Evolutionary conservation across 2,113 vertebrate species (phyloP).

Genomic region (Noctilio leporinus): DNA sequence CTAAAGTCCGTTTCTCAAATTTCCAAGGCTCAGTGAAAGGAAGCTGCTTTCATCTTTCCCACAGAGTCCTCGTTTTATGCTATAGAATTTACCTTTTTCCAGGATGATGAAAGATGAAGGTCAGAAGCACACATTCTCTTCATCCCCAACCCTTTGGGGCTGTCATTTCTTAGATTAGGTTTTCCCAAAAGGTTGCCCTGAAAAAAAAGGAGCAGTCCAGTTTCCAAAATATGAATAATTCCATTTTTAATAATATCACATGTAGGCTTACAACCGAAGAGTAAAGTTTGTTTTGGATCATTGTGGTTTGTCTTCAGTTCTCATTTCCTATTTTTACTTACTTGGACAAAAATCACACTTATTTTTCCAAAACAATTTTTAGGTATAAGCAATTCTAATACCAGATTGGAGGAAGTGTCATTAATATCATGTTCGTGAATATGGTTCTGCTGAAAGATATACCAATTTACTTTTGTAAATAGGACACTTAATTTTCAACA

Average conservation of each 20-base stretch:
- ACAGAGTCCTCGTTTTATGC: background rate
- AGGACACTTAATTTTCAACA: background rate
- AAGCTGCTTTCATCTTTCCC: background rate
- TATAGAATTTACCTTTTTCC: background rate
- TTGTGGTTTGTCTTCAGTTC: background rate
- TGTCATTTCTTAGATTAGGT: background rate
- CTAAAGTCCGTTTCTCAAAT: background rate
- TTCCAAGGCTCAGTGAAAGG: background rate
- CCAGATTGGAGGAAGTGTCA: background rate
- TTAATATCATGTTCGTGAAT: background rate
- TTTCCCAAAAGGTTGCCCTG: background rate
- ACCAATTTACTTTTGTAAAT: background rate
- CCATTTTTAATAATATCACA: background rate
- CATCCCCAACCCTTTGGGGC: background rate
- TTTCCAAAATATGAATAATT: background rate
- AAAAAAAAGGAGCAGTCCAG: background rate
- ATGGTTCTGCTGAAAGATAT: background rate
- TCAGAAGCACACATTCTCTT: background rate
- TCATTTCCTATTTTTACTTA: constrained; percentile 1
- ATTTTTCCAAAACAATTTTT: background rate
- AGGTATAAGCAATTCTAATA: background rate
- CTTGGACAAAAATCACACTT: background rate
- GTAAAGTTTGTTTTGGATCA: background rate
- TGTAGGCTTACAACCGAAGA: background rate
- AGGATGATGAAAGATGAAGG: background rate